Conservation (phyloP, 1,140 invertebrate genomes). For the Choristoneura fumiferana region DNA sequence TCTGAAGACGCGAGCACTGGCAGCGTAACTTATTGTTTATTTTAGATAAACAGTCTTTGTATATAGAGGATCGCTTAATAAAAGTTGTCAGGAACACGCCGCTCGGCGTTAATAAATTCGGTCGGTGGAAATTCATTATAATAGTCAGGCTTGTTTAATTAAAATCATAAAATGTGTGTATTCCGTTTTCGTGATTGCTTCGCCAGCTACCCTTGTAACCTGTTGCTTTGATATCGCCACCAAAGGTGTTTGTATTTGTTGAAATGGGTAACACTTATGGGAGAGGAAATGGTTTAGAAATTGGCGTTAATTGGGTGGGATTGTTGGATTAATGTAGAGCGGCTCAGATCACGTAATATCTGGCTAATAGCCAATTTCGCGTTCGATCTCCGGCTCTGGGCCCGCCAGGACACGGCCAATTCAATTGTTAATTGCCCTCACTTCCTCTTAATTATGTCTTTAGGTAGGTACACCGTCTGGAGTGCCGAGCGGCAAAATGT, state of each 20-base stretch:
- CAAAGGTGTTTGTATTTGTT: slow-evolving; percentile 3
- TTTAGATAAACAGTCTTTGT: no score
- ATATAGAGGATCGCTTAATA: no score
- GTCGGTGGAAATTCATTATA: no score
- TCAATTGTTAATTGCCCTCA: slow-evolving; percentile 29
- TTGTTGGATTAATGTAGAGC: slow-evolving; percentile 27
- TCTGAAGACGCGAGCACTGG: background rate
- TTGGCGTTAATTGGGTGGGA: slow-evolving; percentile 21
- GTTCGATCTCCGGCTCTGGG: slow-evolving; percentile 59
- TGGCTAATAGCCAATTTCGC: slow-evolving; percentile 61
- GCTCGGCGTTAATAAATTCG: no score
- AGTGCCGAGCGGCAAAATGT: background rate
- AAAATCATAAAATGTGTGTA: slow-evolving; percentile 11
- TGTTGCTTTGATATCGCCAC: slow-evolving; percentile 13
- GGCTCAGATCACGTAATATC: slow-evolving; percentile 38
- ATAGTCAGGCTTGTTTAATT: background rate
- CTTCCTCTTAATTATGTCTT: slow-evolving; percentile 25
- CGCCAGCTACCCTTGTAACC: slow-evolving; percentile 7
- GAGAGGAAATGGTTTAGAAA: slow-evolving; percentile 19
- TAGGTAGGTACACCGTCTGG: background rate
- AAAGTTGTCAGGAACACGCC: no score
- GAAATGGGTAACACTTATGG: background rate
- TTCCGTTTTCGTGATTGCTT: slow-evolving; percentile 18
- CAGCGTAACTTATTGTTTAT: no score
- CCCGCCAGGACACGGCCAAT: slow-evolving; percentile 38